Base-by-base conservation (phyloP, 2,888 invertebrate genomes). In the Coronaproctus castanopsis region DNA sequence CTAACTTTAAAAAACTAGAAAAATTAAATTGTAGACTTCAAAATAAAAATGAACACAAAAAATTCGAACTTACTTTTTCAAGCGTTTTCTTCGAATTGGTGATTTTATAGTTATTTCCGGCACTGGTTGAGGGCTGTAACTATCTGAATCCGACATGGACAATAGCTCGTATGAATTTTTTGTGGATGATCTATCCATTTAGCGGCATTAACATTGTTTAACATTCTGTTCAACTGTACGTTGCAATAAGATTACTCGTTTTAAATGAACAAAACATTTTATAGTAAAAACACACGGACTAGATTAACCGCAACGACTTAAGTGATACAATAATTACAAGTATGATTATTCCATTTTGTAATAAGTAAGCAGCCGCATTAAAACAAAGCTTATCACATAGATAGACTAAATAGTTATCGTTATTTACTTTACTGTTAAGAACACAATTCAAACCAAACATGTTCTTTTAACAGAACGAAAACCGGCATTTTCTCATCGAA, bases 11-110 rank as follows among this genome's bases (percentile, higher is more conserved):
- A n/a, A n/a, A n/a, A n/a, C n/a, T n/a, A n/a, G n/a, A n/a, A n/a
- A n/a, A n/a, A n/a, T n/a, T n/a, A n/a, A n/a, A n/a, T n/a, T n/a
- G n/a, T n/a, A n/a, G n/a, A n/a, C n/a, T n/a, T n/a, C n/a, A n/a
- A n/a, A n/a, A n/a, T n/a, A n/a, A n/a, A n/a, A n/a, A n/a, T n/a
- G n/a, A n/a, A n/a, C n/a, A n/a, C n/a, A n/a, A n/a, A n/a, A n/a
- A n/a, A n/a, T n/a, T n/a, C n/a, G n/a, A n/a, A 52, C 60, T 60
- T 54, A 61, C 61, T 57, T 61, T 54, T 57, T 57, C 3, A 57
- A 54, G 21, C 55, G 36, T 52, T 61, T 61, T 19, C 61, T 57
- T 20, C 61, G 49, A 14, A 36, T 36, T 14, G 60, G 57, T 3
- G 61, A 57, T 50, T 58, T 57, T 36, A 36, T 36, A 52, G 54